phyloP scores from a whole-genome alignment of 2,888 invertebrate genomes.

The Aphidoletes aphidimyza region DNA sequence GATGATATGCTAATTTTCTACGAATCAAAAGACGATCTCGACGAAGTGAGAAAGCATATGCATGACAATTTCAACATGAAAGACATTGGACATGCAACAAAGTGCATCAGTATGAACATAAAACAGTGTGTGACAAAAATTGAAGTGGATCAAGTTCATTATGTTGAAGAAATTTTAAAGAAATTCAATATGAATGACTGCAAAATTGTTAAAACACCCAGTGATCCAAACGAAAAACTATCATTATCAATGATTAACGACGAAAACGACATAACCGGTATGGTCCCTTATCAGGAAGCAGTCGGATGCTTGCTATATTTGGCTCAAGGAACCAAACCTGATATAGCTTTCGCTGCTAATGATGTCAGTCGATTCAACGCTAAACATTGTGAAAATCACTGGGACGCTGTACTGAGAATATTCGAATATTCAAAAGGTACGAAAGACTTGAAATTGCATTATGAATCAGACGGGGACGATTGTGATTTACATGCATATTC shows the following conservation, averaged over 20 bases:
- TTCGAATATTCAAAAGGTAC: constrained; percentile 40
- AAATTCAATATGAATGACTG: not conserved
- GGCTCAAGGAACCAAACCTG: constrained; percentile 57
- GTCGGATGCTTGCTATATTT: constrained; percentile 57
- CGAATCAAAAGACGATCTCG: not conserved
- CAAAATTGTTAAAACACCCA: not conserved
- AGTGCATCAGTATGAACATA: not conserved
- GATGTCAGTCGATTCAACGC: constrained; percentile 58
- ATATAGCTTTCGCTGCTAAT: constrained; percentile 58
- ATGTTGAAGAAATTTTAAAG: not conserved
- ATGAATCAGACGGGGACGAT: no score
- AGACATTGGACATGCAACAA: not conserved
- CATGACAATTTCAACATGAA: not conserved
- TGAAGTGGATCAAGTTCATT: not conserved
- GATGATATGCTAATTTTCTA: not conserved
- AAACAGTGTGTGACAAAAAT: not conserved
- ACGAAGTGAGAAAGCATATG: not conserved
- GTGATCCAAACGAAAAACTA: not conserved
- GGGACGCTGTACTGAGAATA: constrained; percentile 58
- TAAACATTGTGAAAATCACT: constrained; percentile 57
- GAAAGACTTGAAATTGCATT: no score
- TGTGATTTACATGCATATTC: constrained; percentile 11
- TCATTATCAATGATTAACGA: constrained; percentile 20
- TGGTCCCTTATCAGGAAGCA: constrained; percentile 57
- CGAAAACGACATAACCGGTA: not conserved